Evolutionary conservation across 2,888 invertebrate genomes (phyloP), one percentile per base, ranked within the genome.

Genomic region (Phyllotreta striolata): DNA sequence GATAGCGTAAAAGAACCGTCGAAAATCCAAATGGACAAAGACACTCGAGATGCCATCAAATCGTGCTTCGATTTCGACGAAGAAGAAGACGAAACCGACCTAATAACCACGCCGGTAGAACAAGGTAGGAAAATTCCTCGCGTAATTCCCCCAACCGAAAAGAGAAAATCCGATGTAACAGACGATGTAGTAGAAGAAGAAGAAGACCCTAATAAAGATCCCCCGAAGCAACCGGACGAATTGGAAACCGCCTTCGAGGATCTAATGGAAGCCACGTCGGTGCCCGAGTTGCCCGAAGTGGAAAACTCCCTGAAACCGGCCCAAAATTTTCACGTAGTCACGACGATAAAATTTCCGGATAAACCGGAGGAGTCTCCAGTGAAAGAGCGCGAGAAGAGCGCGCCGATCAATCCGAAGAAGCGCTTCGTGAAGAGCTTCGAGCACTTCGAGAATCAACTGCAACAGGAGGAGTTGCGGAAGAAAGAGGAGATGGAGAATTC

Each of bases 1-100:
- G 14, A 13, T 7, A 24, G 49, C n/a, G 40, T 6, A 8, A 51
- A 39, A 41, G 38, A 57, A 13, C 49, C 40, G 38, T 24, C 10
- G 46, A 35, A 51, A 46, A 13, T 41, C n/a, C 61, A 63, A 56
- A 66, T 59, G 56, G 49, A 63, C 44, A 63, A 62, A 59, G 49
- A 56, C 43, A 62, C 55, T 24, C 64, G 56, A 57, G 72, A 78
- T 52, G 67, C 70, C 38, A 70, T 72, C 55, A 82, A 82, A 63
- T 89, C 91, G 0, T 92, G 92, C 77, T 93, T 92, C 76, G 92
- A 93, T 78, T 92, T 92, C 77, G 88, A 90, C 70, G 88, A 89
- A 55, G 91, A 91, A 66, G 91, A 91, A 70, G 87, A 90, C 75
- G 86, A 72, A 84, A 86, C 83, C n/a, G 66, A 68, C 83, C 81